Evolutionary conservation across 2,113 vertebrate genomes (phyloP).

Genomic region (Scopus umbretta): DNA sequence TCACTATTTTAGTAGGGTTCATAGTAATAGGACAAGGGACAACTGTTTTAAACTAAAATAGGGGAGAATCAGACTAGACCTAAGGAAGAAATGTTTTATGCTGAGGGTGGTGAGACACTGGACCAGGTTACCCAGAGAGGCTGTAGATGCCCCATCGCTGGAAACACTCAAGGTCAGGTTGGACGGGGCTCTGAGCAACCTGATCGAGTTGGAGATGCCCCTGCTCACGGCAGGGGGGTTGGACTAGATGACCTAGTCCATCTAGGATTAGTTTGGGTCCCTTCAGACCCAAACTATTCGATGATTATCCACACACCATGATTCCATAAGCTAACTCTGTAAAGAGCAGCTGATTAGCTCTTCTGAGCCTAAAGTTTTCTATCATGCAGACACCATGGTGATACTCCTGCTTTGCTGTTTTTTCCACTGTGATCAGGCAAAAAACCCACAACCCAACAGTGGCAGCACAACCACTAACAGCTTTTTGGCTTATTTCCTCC

Average conservation of each 20-base stretch:
- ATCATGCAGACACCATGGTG: rapidly evolving
- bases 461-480: not conserved
- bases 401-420: not conserved
- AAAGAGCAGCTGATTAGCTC: not conserved
- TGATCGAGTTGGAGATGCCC: not conserved
- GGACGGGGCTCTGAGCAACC: not conserved
- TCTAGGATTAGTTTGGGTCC: too few species aligned
- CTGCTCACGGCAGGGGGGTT: not conserved
- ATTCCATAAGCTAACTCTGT: not conserved
- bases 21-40: not conserved
- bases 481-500: not conserved
- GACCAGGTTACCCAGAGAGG: not conserved
- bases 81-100: rapidly evolving
- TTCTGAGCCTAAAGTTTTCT: not conserved
- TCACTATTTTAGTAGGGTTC: not conserved
- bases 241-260: not conserved
- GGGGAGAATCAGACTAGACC: not conserved
- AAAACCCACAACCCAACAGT: not conserved
- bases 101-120: not conserved
- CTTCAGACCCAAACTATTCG: not conserved
- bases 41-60: not conserved
- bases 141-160: not conserved
- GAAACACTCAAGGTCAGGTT: not conserved
- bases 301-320: too few species aligned
- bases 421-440: not conserved